Evolutionary conservation across 2,888 invertebrate genomes (phyloP).

Genomic region (Tipula confusa): DNA sequence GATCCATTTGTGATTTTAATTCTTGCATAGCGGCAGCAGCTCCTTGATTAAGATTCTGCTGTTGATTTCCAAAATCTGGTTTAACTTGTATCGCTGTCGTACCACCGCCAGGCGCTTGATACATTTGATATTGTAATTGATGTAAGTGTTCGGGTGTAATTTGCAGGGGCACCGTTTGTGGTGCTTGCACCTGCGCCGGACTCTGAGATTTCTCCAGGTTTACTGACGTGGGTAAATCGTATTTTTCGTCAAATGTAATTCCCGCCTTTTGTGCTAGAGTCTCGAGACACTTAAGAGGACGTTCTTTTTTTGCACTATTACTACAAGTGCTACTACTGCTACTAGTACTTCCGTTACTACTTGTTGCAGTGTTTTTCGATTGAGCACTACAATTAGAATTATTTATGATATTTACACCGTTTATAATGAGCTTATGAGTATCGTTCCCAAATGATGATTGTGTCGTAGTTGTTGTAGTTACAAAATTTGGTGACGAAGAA

Average conservation of each 20-base stretch:
- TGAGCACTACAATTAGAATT: conserved; percentile 6
- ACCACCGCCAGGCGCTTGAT: conserved; percentile 53
- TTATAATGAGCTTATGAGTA: conserved; percentile 14
- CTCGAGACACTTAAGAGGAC: conserved; percentile 64
- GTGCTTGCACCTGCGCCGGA: conserved; percentile 49
- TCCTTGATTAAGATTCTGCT: conserved; percentile 34
- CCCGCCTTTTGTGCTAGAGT: conserved; percentile 70
- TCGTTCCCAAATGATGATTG: neutral
- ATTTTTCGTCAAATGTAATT: conserved; percentile 69
- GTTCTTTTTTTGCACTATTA: conserved; percentile 51
- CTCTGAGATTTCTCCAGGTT: conserved; percentile 62
- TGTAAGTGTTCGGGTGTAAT: conserved; percentile 54
- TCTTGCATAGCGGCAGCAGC: conserved; percentile 37
- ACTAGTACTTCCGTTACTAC: conserved; percentile 40
- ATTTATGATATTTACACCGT: conserved; percentile 30
- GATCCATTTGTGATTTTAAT: conserved; percentile 43
- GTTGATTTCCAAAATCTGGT: conserved; percentile 47
- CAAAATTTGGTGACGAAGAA: conserved; percentile 43
- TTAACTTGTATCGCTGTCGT: conserved; percentile 49
- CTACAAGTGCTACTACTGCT: conserved; percentile 43
- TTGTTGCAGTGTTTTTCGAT: conserved; percentile 30
- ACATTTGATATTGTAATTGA: conserved; percentile 57
- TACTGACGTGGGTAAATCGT: conserved; percentile 63
- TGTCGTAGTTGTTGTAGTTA: conserved; percentile 46
- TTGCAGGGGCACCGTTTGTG: conserved; percentile 46